Evolutionary conservation across 2,888 invertebrate species (phyloP).

Genomic region (Brachyptera putata): DNA sequence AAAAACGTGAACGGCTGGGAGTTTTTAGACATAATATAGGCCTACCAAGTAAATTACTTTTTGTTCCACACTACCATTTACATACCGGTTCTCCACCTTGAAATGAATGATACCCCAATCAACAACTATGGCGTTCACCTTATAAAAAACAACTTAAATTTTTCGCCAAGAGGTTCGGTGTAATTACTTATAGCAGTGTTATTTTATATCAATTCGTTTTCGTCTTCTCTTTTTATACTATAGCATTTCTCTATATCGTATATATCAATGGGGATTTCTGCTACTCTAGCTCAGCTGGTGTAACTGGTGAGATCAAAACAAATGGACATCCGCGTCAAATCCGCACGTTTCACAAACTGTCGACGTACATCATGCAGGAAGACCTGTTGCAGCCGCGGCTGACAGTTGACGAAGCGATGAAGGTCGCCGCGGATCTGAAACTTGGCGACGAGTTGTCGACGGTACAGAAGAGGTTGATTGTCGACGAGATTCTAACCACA

Average conservation of each 20-base stretch:
- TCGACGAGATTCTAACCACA: constrained; percentile 67
- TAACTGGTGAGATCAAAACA: constrained; percentile 62
- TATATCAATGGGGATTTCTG: too few relatives aligned
- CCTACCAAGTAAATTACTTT: neutral
- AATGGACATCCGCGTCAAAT: constrained; percentile 65
- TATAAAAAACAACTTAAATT: too few relatives aligned
- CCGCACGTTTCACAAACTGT: constrained; percentile 66
- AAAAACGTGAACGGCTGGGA: neutral
- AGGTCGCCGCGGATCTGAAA: constrained; percentile 69
- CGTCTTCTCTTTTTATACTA: too few relatives aligned
- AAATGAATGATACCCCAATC: too few relatives aligned
- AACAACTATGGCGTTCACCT: too few relatives aligned
- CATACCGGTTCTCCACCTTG: too few relatives aligned
- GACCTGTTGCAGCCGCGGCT: constrained; percentile 66
- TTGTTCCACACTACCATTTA: neutral
- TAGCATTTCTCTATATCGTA: too few relatives aligned
- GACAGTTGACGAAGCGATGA: constrained; percentile 69
- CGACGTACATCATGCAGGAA: constrained; percentile 79
- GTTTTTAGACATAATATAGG: neutral
- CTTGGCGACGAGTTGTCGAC: constrained; percentile 56
- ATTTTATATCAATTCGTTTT: too few relatives aligned
- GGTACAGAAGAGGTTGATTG: constrained; percentile 59
- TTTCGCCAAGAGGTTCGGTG: too few relatives aligned
- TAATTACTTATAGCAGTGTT: too few relatives aligned
- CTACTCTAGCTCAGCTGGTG: constrained; percentile 55